These are phyloP conservation scores for Crossocerus cetratus DNA, from an alignment of 2,888 invertebrate genomes.

Conservation along the genomic window DNA sequence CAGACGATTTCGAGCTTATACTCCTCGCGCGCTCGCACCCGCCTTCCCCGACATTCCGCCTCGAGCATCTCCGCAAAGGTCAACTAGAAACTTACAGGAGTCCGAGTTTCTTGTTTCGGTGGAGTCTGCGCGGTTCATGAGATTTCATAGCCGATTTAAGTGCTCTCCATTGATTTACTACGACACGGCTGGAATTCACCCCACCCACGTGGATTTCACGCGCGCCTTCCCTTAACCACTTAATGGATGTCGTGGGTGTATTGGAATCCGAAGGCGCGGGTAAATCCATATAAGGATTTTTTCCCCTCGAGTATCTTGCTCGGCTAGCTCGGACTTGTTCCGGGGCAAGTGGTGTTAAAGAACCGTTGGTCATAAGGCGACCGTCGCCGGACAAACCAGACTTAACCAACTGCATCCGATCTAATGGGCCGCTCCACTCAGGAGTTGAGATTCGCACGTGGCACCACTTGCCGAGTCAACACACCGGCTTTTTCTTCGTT, in stretches of 20 bases:
- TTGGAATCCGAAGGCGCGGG: not conserved
- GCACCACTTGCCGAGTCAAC: not conserved
- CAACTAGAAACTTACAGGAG: too few relatives aligned
- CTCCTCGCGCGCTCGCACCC: too few relatives aligned
- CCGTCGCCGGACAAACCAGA: not conserved
- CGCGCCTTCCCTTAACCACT: not conserved
- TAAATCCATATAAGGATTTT: not conserved
- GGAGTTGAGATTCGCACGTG: not conserved
- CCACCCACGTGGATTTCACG: not conserved
- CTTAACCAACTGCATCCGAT: too few relatives aligned
- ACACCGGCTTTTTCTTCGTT: not conserved
- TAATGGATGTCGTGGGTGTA: not conserved
- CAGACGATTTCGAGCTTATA: too few relatives aligned
- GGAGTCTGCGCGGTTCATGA: too few relatives aligned
- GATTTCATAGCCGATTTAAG: not conserved
- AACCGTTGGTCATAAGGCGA: too few relatives aligned
- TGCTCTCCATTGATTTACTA: not conserved
- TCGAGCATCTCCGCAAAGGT: too few relatives aligned
- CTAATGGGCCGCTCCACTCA: too few relatives aligned
- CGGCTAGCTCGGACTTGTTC: not conserved
- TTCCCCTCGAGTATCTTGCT: conserved; percentile 14
- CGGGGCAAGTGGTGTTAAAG: not conserved
- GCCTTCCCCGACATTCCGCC: too few relatives aligned
- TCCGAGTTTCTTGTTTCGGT: too few relatives aligned
- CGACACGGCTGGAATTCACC: not conserved